These are phyloP conservation scores for Chouioia cunea DNA, from an alignment of 2,888 invertebrate species.

Conservation along the genomic window DNA sequence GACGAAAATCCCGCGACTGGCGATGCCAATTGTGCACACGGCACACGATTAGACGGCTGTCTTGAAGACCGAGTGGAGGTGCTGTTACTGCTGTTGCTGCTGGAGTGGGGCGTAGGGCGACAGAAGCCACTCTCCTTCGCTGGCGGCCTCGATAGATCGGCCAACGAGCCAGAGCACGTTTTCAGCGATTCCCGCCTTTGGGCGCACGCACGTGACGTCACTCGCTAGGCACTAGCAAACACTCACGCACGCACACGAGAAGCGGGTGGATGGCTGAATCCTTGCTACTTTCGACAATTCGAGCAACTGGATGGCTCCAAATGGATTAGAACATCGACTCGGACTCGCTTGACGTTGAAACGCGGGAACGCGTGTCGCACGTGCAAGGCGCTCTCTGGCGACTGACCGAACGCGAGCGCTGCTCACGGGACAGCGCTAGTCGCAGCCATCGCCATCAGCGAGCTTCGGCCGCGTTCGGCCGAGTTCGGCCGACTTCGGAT, in stretches of 20 bases:
- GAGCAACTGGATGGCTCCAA: too few relatives aligned
- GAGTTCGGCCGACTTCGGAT: conserved; percentile 46
- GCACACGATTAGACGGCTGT: conserved; percentile 9
- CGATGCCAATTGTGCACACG: conserved; percentile 28
- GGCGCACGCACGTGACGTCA: conserved; percentile 22
- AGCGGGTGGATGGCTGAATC: background rate
- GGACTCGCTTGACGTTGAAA: conserved; percentile 42
- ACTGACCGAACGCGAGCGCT: conserved; percentile 57
- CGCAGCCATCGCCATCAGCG: background rate
- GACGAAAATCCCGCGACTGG: conserved; percentile 27
- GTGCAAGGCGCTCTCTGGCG: conserved; percentile 63
- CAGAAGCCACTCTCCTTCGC: background rate
- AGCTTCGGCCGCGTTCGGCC: conserved; percentile 44
- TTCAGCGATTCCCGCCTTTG: conserved; percentile 33
- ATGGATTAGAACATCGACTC: background rate
- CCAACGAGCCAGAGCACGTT: conserved; percentile 37
- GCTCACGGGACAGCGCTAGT: conserved; percentile 36
- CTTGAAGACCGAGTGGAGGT: background rate
- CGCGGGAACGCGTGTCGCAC: conserved; percentile 56
- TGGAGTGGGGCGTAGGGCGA: conserved; percentile 17
- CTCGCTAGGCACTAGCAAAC: conserved; percentile 16
- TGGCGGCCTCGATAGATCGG: conserved; percentile 23
- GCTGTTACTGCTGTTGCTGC: conserved; percentile 5
- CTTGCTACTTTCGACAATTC: too few relatives aligned
- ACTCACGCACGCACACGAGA: conserved; percentile 33